A percentile compares a stretch with the other conserved stretches of the same genome.
Evolutionary conservation across 2,797 vertebrate genomes (phyloP).

Genomic region (Acanthornis magna): DNA sequence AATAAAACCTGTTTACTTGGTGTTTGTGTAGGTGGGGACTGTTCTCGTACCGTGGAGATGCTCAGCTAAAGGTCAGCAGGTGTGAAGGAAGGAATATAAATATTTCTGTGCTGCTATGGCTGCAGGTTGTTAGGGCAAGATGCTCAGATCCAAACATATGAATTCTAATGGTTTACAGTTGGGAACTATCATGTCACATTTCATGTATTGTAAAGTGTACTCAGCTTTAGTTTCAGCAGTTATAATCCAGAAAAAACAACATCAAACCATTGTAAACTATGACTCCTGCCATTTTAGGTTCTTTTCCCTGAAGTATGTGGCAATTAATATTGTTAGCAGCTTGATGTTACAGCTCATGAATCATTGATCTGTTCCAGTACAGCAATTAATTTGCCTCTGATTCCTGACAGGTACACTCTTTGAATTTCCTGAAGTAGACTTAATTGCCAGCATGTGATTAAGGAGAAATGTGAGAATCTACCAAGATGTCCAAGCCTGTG

Average conservation of each 20-base stretch:
- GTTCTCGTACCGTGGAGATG: background rate
- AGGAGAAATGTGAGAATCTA: background rate
- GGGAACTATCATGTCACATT: background rate
- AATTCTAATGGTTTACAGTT: background rate
- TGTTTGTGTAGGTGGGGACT: background rate
- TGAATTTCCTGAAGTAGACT: constrained; percentile 18
- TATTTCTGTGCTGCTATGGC: background rate
- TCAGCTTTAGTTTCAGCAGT: background rate
- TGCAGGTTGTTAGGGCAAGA: background rate
- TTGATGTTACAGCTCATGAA: constrained; percentile 27
- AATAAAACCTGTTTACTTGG: background rate
- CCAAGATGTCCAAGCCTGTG: background rate
- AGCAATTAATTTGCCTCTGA: constrained; percentile 34
- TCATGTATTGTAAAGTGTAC: background rate
- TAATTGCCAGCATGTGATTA: constrained; percentile 20
- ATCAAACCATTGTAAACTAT: background rate
- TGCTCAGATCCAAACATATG: background rate
- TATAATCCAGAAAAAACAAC: background rate
- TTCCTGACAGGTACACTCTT: constrained; percentile 26
- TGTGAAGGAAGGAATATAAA: background rate
- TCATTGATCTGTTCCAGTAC: constrained; percentile 39
- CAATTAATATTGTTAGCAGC: constrained; percentile 37
- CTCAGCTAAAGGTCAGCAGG: constrained; percentile 9
- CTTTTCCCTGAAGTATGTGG: background rate
- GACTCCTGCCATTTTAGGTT: background rate